Conservation (phyloP, 2,888 invertebrate genomes). For the Endomychus coccineus region DNA sequence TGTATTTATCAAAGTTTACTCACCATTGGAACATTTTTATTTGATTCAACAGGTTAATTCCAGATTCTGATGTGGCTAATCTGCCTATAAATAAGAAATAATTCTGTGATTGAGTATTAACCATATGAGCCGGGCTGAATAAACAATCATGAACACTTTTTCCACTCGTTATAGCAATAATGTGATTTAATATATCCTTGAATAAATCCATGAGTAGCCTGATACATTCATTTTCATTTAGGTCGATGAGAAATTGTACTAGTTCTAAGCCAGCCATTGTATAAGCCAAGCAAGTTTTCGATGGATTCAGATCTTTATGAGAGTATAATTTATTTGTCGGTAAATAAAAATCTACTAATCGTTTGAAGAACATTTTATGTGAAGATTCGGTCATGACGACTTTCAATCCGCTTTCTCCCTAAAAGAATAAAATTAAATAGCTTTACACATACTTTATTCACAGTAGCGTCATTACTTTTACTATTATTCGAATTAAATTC, state of each 20-base stretch:
- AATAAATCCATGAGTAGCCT: conserved; percentile 72
- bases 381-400: conserved; percentile 34
- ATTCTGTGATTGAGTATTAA: conserved; percentile 84
- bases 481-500: conserved; percentile 77
- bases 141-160: conserved; percentile 78
- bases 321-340: conserved; percentile 86
- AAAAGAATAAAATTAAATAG: conserved; percentile 11
- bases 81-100: conserved; percentile 92
- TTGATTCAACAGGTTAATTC: conserved; percentile 64
- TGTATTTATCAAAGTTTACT: too few relatives aligned
- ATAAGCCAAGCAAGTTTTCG: conserved; percentile 52
- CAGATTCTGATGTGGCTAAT: conserved; percentile 64
- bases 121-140: conserved; percentile 81
- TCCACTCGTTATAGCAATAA: conserved; percentile 63
- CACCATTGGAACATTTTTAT: conserved; percentile 70
- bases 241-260: conserved; percentile 59
- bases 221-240: conserved; percentile 29
- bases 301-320: conserved; percentile 59
- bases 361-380: conserved; percentile 61
- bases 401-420: conserved; percentile 28
- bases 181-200: conserved; percentile 67
- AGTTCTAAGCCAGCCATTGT: conserved; percentile 66
- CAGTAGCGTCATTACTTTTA: conserved; percentile 52
- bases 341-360: conserved; percentile 76
- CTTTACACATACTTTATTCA: neutral